These are phyloP conservation scores for Thymallus thymallus DNA, from an alignment of 2,113 vertebrate genomes.

Conservation along the genomic window DNA sequence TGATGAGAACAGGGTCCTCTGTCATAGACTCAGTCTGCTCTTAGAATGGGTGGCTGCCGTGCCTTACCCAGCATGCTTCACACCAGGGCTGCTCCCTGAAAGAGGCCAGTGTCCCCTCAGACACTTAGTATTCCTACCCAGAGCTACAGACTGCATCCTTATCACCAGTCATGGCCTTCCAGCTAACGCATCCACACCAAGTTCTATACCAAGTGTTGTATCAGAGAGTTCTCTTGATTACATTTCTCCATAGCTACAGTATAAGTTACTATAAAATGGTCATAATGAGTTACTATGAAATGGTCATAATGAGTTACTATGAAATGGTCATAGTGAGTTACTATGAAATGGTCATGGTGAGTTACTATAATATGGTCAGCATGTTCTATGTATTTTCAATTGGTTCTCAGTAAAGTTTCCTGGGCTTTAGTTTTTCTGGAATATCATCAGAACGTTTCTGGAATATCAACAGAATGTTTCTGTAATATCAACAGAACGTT, in stretches of 20 bases:
- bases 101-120: constrained; percentile 64
- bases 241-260: not conserved
- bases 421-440: not conserved
- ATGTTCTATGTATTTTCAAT: too few relatives aligned
- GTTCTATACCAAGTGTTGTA: not conserved
- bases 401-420: too few relatives aligned
- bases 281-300: too few relatives aligned
- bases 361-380: too few relatives aligned
- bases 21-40: constrained; percentile 42
- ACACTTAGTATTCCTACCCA: constrained; percentile 65
- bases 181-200: not conserved
- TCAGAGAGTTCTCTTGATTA: not conserved
- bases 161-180: constrained; percentile 3
- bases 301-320: too few relatives aligned
- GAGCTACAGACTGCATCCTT: constrained; percentile 21
- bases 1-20: constrained; percentile 43
- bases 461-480: too few relatives aligned
- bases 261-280: not conserved
- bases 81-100: constrained; percentile 53
- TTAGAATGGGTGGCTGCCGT: constrained; percentile 56
- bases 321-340: too few relatives aligned
- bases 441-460: too few relatives aligned
- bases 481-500: too few relatives aligned
- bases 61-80: constrained; percentile 45
- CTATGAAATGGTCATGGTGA: too few relatives aligned